Evolutionary conservation across 2,113 vertebrate species (phyloP).

Genomic region (Sceloporus undulatus): DNA sequence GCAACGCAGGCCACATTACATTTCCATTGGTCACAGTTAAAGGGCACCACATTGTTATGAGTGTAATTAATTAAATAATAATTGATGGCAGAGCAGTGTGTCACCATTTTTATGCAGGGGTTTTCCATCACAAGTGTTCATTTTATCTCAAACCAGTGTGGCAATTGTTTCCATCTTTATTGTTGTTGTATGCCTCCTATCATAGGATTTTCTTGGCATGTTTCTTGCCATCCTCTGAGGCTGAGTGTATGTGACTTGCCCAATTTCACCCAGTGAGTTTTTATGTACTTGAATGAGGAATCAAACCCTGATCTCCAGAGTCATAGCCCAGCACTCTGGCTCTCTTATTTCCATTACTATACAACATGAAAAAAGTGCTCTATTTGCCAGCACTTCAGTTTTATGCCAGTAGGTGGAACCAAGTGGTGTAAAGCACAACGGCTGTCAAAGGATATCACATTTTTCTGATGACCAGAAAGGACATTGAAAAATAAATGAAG

Average conservation of each 20-base stretch:
- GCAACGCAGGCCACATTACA: background rate
- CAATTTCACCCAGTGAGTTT: too few relatives aligned
- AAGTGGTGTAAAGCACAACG: background rate
- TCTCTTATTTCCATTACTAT: background rate
- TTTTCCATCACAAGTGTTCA: background rate
- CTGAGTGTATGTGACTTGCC: too few relatives aligned
- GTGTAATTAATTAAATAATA: background rate
- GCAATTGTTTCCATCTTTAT: too few relatives aligned
- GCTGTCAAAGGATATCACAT: background rate
- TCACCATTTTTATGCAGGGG: background rate
- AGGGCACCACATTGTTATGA: background rate
- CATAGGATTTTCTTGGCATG: too few relatives aligned
- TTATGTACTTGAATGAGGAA: too few relatives aligned
- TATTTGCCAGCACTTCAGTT: background rate
- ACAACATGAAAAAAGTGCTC: background rate
- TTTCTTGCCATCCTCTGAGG: too few relatives aligned
- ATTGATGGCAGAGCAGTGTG: background rate
- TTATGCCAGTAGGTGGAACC: constrained; percentile 1
- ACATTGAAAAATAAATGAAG: background rate
- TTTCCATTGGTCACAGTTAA: background rate
- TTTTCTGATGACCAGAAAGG: background rate
- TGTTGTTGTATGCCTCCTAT: too few relatives aligned
- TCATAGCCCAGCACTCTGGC: too few relatives aligned
- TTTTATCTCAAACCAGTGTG: background rate
- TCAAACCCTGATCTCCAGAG: too few relatives aligned